phyloP scores from a whole-genome alignment of 1,140 invertebrate genomes.

The Pseudomyrmex pallidus region DNA sequence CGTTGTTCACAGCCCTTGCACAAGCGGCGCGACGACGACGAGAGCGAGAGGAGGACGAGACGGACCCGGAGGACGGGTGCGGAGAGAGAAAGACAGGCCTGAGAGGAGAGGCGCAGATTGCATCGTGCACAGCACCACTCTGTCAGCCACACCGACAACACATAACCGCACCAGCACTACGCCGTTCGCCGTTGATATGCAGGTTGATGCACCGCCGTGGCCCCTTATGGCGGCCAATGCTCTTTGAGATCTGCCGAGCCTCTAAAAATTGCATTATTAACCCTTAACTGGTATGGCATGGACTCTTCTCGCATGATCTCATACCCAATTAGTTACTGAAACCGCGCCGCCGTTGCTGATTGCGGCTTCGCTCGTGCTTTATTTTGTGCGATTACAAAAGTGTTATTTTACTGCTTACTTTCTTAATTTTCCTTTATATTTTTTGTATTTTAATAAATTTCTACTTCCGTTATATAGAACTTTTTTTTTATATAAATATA shows the following conservation, averaged over 20 bases:
- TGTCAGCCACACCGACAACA: constrained; percentile 63
- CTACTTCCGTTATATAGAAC: too few relatives aligned
- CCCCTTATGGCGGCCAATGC: constrained; percentile 70
- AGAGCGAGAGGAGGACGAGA: constrained; percentile 57
- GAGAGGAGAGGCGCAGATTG: constrained; percentile 66
- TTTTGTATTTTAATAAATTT: background rate
- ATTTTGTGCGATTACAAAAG: background rate
- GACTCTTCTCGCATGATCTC: constrained; percentile 8
- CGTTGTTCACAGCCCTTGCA: constrained; percentile 60
- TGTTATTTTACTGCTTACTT: background rate
- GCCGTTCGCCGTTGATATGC: constrained; percentile 65
- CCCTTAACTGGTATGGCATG: constrained; percentile 20
- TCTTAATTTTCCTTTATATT: background rate
- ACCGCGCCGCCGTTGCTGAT: constrained; percentile 12
- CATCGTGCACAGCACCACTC: constrained; percentile 68
- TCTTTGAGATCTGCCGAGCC: constrained; percentile 48
- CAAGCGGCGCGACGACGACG: constrained; percentile 47
- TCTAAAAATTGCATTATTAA: constrained; percentile 51
- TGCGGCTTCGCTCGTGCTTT: background rate
- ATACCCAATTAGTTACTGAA: constrained; percentile 35
- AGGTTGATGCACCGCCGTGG: constrained; percentile 74
- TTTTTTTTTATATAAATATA: too few relatives aligned
- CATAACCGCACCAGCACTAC: constrained; percentile 67
- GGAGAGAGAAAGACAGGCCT: constrained; percentile 29
- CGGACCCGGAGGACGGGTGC: constrained; percentile 11